Base-by-base conservation (phyloP, 2,888 invertebrate genomes). In the Girardia tigrina region DNA sequence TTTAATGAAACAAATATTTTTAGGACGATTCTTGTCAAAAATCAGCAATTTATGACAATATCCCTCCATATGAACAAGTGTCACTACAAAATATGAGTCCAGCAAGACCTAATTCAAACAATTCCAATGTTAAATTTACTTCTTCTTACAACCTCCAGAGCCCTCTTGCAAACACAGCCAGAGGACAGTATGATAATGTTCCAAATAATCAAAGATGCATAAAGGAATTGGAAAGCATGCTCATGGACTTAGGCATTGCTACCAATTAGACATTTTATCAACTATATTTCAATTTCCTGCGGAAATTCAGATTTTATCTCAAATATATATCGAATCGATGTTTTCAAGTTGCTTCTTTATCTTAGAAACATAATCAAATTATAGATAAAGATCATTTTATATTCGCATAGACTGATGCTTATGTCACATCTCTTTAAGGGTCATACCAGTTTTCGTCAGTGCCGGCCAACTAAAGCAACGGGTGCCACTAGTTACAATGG, bases 151-250 rank as follows among this genome's bases (percentile, higher is more conserved):
- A 23, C 23, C n/a, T 56, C 6, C n/a, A 56, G 20, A 4, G 56
- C 2, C 56, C 56, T n/a, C 56, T 56, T 4, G 56, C 56, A 56
- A 56, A 56, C 56, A 56, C 56, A 56, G 56, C n/a, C 2, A 56
- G 56, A 6, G 56, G 56, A 4, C 56, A 56, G 23, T 56, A 56
- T 56, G 56, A 56, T 16, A 56, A 56, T 56, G 56, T 56, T 2
- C 56, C 56, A 4, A 56, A 56, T 56, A 56, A 56, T 56, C 56
- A 56, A n/a, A 4, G 56, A 56, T 56, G 56, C n/a, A 56, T 56
- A 4, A 56, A n/a, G 23, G 56, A 56, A 23, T 23, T 56, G 4
- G 56, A 56, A n/a, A 12, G 20, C n/a, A 56, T 56, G 56, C n/a
- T 56, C 20, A 56, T 56, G 56, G 56, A 56, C 23, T 23, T 56